These are phyloP conservation scores for Smithornis capensis DNA, from an alignment of 2,113 vertebrate species.

Conservation along the genomic window DNA sequence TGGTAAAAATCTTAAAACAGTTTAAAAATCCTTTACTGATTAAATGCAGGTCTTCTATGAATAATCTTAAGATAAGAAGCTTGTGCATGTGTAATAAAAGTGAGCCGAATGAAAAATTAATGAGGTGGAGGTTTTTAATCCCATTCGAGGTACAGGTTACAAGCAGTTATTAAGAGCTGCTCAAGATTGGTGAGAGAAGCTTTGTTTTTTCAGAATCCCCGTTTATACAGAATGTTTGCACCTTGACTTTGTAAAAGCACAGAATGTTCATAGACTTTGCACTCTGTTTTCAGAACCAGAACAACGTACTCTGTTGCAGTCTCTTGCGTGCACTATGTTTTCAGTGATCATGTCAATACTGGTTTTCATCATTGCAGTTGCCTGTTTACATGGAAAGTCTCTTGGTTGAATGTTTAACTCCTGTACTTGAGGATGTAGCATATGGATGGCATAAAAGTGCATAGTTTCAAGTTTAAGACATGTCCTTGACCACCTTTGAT, in stretches of 20 bases:
- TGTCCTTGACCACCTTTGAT: background rate
- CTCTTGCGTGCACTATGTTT: rapidly evolving
- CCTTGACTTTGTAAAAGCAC: background rate
- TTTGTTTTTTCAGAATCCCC: background rate
- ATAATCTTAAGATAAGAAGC: background rate
- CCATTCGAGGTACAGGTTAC: background rate
- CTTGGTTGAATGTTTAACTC: background rate
- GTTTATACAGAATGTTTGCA: background rate
- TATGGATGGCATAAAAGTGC: background rate
- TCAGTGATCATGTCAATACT: background rate
- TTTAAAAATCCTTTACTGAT: background rate
- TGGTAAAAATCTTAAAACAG: background rate
- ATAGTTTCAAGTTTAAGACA: background rate
- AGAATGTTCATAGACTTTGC: background rate
- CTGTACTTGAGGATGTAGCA: background rate
- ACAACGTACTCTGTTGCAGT: background rate
- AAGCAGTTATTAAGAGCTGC: background rate
- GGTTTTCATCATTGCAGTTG: background rate
- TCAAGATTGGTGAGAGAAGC: background rate
- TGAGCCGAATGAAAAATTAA: background rate
- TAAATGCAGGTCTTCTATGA: background rate
- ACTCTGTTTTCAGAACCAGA: background rate
- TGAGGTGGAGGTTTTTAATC: background rate
- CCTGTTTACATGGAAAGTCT: background rate
- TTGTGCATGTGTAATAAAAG: background rate